phyloP scores from a whole-genome alignment of 2,888 invertebrate species.

The Drosophila buzzatii region DNA sequence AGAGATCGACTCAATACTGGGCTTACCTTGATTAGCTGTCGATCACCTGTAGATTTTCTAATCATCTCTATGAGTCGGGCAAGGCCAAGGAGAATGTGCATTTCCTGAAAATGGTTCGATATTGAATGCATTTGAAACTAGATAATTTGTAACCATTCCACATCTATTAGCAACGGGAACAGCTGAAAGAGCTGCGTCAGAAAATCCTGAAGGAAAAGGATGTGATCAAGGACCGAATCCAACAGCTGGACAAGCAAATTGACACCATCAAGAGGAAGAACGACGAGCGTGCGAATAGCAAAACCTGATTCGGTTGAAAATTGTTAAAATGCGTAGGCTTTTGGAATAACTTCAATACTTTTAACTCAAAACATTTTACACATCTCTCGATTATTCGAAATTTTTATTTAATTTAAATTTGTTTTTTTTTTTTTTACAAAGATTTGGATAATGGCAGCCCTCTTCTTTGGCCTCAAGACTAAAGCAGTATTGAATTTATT shows the following conservation, averaged over 20 bases:
- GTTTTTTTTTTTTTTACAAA: background rate
- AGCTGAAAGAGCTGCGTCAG: constrained; percentile 43
- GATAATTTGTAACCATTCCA: background rate
- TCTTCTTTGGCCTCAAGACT: background rate
- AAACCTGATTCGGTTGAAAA: background rate
- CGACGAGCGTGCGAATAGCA: constrained; percentile 4
- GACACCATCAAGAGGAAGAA: constrained; percentile 36
- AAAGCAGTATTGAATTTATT: background rate
- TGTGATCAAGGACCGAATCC: constrained; percentile 28
- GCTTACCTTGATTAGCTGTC: background rate
- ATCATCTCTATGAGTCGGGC: constrained; percentile 44
- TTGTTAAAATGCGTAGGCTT: background rate
- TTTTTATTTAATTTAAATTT: background rate
- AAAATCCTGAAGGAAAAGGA: constrained; percentile 48
- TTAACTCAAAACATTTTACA: background rate
- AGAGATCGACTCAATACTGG: too few relatives aligned
- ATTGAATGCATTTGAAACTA: background rate
- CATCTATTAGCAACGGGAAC: constrained; percentile 49
- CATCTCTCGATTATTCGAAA: background rate
- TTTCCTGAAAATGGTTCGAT: constrained; percentile 47
- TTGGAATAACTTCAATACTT: background rate
- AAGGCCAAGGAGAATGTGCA: constrained; percentile 58
- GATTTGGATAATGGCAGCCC: constrained; percentile 12
- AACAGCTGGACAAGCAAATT: constrained; percentile 36
- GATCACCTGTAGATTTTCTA: constrained; percentile 22